phyloP scores from a whole-genome alignment of 2,888 invertebrate genomes.

The Stictocephala bisonia region DNA sequence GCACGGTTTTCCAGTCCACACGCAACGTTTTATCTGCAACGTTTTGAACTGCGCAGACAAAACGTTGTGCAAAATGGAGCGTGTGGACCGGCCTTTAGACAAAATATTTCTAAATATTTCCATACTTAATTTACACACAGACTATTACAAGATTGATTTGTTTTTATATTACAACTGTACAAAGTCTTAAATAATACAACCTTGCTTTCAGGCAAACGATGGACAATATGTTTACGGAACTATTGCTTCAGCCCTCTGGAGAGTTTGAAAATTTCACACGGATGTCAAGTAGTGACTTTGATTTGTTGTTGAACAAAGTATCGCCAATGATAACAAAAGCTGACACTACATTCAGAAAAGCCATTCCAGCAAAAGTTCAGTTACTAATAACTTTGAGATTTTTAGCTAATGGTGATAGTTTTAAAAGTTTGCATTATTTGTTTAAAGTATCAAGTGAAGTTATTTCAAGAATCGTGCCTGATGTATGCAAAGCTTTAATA shows the following conservation, averaged over 20 bases:
- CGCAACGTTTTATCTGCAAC: no score
- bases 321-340: slow-evolving; percentile 28
- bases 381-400: slow-evolving; percentile 21
- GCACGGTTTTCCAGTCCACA: no score
- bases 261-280: slow-evolving; percentile 41
- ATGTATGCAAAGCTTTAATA: slow-evolving; percentile 24
- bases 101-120: background rate
- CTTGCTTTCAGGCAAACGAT: slow-evolving; percentile 33
- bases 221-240: slow-evolving; percentile 24
- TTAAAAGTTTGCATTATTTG: slow-evolving; percentile 35
- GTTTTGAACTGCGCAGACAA: no score
- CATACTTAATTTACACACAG: background rate
- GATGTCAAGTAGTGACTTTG: slow-evolving; percentile 34
- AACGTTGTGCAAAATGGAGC: no score
- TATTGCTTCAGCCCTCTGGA: slow-evolving; percentile 29
- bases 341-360: slow-evolving; percentile 17
- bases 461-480: slow-evolving; percentile 33
- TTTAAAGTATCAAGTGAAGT: slow-evolving; percentile 40
- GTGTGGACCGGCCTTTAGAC: no score
- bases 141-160: background rate
- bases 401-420: slow-evolving; percentile 38
- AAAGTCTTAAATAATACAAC: background rate
- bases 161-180: background rate
- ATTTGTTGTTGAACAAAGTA: slow-evolving; percentile 39
- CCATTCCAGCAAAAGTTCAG: slow-evolving; percentile 34